Evolutionary conservation across 2,888 invertebrate species (phyloP), one percentile per base, ranked within the genome.

Genomic region (Oscheius sp.): DNA sequence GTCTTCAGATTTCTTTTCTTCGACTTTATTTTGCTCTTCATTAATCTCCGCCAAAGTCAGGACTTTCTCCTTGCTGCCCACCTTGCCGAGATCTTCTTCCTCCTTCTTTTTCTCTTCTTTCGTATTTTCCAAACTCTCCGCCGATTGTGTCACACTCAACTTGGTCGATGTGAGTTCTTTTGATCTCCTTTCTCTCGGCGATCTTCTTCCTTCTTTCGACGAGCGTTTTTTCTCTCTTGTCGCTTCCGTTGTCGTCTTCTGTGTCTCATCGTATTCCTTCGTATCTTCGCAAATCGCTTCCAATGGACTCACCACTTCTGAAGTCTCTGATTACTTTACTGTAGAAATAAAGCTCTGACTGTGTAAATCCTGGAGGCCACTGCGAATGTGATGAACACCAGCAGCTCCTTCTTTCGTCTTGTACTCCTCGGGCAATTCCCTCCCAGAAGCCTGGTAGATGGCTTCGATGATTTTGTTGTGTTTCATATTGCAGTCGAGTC

Each of bases 361-460:
- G 12, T 15, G 23, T 48, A 20, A n/a, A 12, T 48, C 23, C 37
- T 37, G 37, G 8, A 37, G 37, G 15, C 8, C 15, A 15, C 23
- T 23, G 12, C 25, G 48, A n/a, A 34, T 55, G n/a, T 34, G 34
- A 33, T 55, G 55, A 6, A 55, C 55, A n/a, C 34, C 23, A 20
- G 55, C 55, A 15, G 55, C 55, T 61, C 61, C 42, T 61, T 29
- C 61, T 20, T 31, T 4, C 5, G 45, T 61, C 27, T 61, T 61
- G 45, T 61, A 61, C 45, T 61, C 45, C 20, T 39, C 42, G 15
- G 61, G 61, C 61, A 61, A 45, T 10, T 61, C 42, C 3, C 61
- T 39, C 5, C 61, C 61, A 17, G 25, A 23, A 15, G 61, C 61
- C n/a, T 61, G n/a, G 42, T 61, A 61, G 45, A 61, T 61, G 42